Conservation (phyloP, 1,140 invertebrate species). For the Agrypnia vestita region DNA sequence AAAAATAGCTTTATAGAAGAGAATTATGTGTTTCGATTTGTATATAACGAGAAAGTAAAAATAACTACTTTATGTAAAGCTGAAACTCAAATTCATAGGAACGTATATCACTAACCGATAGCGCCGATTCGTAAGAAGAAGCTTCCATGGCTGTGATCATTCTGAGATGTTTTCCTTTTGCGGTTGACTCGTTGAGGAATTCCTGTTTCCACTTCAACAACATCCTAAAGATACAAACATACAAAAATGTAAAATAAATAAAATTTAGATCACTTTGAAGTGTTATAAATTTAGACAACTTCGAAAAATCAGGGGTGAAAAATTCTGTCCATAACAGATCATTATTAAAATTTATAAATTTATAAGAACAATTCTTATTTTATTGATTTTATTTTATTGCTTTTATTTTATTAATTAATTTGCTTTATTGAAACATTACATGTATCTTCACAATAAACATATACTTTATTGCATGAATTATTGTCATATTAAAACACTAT, state of each 20-base stretch:
- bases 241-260: not conserved
- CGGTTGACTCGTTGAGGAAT: constrained; percentile 78
- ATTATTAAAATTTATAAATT: not conserved
- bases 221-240: constrained; percentile 67
- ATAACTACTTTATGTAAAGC: no score
- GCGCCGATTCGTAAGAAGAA: constrained; percentile 97
- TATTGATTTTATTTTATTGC: no score
- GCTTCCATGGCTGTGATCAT: constrained; percentile 94
- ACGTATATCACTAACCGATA: constrained; percentile 81
- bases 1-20: no score
- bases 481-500: no score
- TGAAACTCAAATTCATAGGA: not conserved
- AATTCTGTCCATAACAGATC: not conserved
- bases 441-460: no score
- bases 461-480: no score
- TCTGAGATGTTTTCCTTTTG: constrained; percentile 93
- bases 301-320: not conserved
- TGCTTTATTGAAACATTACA: no score
- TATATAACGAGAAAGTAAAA: no score
- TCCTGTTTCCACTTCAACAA: constrained; percentile 81
- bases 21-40: no score
- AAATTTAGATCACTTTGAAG: not conserved
- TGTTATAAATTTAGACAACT: not conserved
- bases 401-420: no score
- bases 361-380: not conserved